Base-by-base conservation (phyloP, 2,888 invertebrate species). In the Chrysomela aeneicollis region DNA sequence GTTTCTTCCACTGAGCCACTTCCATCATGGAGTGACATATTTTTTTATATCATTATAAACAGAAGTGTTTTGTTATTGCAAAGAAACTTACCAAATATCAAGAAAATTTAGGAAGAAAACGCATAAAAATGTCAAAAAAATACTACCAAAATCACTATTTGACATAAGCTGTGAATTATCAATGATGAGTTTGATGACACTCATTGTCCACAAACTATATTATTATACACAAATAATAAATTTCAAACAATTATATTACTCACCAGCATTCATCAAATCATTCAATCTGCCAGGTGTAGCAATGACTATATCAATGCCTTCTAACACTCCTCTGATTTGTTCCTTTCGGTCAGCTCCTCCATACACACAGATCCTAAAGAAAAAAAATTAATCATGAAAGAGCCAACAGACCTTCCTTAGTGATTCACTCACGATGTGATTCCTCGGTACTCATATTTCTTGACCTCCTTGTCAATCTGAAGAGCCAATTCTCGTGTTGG, bases 221-320 rank as follows among this genome's bases (percentile, higher is more conserved):
- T n/a, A n/a, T n/a, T n/a, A n/a, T n/a, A n/a, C n/a, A n/a, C n/a
- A n/a, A n/a, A n/a, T n/a, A n/a, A n/a, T n/a, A n/a, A n/a, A n/a
- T n/a, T n/a, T n/a, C n/a, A n/a, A n/a, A n/a, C n/a, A n/a, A n/a
- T 22, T 46, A 51, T 26, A 22, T 21, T 12, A 50, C 64, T 70
- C 70, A 78, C 78, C 87, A 9, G 88, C 87, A 79, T 88, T 84
- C 0, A 94, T 88, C n/a, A 98, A 86, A 84, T 98, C 97, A 81
- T 95, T 95, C 0, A 98, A 85, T 59, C 97, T 86, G 1, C 97
- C 97, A 0, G 97, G 97, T 1, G 97, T 98, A 4, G 97, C 97
- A 72, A 98, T 96, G 0, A 97, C 91, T 67, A 98, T 96, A 81
- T 97, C 94, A 0, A 95, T 94, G n/a, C 95, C 97, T 70, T 86